Evolutionary conservation across 2,888 invertebrate species (phyloP).

Genomic region (Cerastis leucographa): DNA sequence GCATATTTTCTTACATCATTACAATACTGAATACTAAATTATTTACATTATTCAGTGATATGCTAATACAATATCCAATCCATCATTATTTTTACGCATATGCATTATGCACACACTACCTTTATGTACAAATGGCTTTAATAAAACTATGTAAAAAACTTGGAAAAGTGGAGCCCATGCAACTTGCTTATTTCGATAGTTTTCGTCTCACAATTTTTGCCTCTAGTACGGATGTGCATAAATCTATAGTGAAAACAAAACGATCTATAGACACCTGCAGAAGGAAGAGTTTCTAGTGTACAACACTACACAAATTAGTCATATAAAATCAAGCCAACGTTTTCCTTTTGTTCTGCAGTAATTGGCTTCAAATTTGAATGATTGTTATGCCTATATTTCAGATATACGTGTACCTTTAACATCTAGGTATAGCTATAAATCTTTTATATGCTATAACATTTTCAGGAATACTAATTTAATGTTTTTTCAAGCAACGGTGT

Average conservation of each 20-base stretch:
- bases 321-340: slow-evolving; percentile 37
- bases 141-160: slow-evolving; percentile 8
- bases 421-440: slow-evolving; percentile 28
- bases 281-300: slow-evolving; percentile 8
- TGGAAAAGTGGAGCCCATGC: slow-evolving; percentile 6
- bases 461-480: neutral
- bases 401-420: slow-evolving; percentile 3
- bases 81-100: slow-evolving; percentile 35
- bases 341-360: slow-evolving; percentile 39
- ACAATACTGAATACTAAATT: slow-evolving; percentile 57
- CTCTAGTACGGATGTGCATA: neutral
- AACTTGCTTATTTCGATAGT: neutral
- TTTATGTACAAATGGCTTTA: slow-evolving; percentile 12
- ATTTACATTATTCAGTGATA: slow-evolving; percentile 60
- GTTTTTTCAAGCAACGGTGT: neutral
- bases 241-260: neutral
- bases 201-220: neutral
- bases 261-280: slow-evolving; percentile 11
- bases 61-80: slow-evolving; percentile 43
- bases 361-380: slow-evolving; percentile 30
- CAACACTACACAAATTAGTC: slow-evolving; percentile 37
- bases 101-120: slow-evolving; percentile 15
- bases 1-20: slow-evolving; percentile 74
- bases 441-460: slow-evolving; percentile 4
- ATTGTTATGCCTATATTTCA: slow-evolving; percentile 20